Evolutionary conservation across 2,797 vertebrate genomes (phyloP).

Genomic region (Cuniculus paca): DNA sequence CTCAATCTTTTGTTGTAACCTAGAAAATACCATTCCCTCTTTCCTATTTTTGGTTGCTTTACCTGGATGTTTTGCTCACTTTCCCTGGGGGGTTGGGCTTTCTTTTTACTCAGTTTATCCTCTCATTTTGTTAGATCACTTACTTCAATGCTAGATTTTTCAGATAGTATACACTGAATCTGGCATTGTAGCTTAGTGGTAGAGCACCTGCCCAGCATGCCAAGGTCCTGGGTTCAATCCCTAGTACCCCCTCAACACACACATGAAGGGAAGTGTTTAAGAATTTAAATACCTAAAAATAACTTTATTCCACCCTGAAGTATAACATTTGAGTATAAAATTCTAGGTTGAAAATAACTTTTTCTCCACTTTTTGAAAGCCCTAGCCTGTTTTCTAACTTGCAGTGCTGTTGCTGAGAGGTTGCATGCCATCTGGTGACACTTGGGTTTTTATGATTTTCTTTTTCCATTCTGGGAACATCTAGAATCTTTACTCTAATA

Average conservation of each 20-base stretch:
- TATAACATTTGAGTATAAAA: neutral
- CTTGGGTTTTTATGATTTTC: neutral
- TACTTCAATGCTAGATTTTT: neutral
- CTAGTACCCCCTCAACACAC: neutral
- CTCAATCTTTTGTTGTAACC: neutral
- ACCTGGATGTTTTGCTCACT: neutral
- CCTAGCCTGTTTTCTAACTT: neutral
- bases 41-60: neutral
- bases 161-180: neutral
- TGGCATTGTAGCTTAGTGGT: neutral
- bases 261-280: neutral
- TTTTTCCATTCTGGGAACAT: neutral
- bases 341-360: slow-evolving; percentile 25
- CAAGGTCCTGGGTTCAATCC: neutral
- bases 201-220: neutral
- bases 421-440: neutral
- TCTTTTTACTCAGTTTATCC: neutral
- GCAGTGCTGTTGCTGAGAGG: neutral
- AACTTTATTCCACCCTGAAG: neutral
- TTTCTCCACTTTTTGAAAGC: neutral
- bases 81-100: neutral
- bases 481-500: neutral
- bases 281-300: slow-evolving; percentile 5
- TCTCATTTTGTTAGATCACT: neutral
- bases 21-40: neutral